These are phyloP conservation scores for Phylloscopus whistleri DNA, from an alignment of 2,113 vertebrate species.

Conservation along the genomic window DNA sequence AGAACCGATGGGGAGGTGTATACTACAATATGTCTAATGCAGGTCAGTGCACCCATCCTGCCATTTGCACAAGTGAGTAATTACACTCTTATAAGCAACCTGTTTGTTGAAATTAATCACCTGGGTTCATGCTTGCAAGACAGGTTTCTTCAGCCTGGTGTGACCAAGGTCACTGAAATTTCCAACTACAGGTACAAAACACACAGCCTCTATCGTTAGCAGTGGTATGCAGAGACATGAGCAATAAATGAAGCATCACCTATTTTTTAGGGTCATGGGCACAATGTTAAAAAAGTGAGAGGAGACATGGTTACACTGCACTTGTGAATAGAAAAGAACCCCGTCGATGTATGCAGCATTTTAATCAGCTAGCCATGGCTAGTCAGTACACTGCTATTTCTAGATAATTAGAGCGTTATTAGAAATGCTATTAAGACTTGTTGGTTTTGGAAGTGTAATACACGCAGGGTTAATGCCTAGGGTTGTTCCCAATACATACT, in stretches of 20 bases:
- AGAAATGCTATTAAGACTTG: not conserved
- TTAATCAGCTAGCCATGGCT: not conserved
- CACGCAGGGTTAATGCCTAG: not conserved
- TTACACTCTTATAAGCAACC: constrained; percentile 20
- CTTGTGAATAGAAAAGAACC: not conserved
- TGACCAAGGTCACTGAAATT: not conserved
- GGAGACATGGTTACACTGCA: not conserved
- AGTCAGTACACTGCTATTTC: not conserved
- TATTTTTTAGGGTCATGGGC: not conserved
- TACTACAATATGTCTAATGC: not conserved
- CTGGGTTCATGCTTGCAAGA: constrained; percentile 1
- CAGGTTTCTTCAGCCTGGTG: constrained; percentile 19
- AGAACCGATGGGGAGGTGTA: not conserved
- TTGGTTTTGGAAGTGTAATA: not conserved
- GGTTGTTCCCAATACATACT: not conserved
- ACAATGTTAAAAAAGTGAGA: not conserved
- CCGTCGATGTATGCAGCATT: not conserved
- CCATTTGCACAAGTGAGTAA: constrained; percentile 17
- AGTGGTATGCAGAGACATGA: not conserved
- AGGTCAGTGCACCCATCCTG: constrained; percentile 35
- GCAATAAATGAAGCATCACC: constrained; percentile 15
- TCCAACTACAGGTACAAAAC: not conserved
- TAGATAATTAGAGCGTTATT: not conserved
- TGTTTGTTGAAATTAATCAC: constrained; percentile 55
- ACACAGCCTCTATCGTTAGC: fast-evolving